These are phyloP conservation scores for Pelecanus crispus DNA, from an alignment of 2,113 vertebrate species.

Conservation along the genomic window DNA sequence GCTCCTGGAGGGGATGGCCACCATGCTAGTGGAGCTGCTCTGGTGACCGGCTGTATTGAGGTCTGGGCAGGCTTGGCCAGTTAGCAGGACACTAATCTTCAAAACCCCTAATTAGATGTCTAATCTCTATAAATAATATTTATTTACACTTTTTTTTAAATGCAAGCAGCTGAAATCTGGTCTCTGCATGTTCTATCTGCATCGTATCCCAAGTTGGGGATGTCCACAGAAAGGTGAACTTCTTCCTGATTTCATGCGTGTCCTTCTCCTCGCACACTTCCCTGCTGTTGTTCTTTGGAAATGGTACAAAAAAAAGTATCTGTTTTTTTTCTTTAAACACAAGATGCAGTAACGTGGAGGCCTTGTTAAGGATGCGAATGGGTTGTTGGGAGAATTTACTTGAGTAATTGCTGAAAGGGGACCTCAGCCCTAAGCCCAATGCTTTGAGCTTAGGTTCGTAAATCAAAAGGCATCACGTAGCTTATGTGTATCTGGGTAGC, in stretches of 20 bases:
- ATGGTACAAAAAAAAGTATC: too few relatives aligned
- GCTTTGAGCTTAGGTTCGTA: neutral
- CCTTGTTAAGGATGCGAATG: neutral
- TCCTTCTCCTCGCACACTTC: fast-evolving
- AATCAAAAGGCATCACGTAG: neutral
- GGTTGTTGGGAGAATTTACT: neutral
- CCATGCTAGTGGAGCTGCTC: neutral
- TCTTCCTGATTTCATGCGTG: neutral
- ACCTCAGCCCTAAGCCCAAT: neutral
- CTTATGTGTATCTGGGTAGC: neutral
- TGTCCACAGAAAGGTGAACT: neutral
- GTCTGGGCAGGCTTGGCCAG: neutral
- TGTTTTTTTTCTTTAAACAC: neutral
- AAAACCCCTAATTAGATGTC: neutral
- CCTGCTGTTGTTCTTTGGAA: neutral
- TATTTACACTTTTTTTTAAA: neutral
- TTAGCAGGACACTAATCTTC: neutral
- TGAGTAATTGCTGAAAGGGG: neutral
- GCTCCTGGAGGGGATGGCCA: fast-evolving
- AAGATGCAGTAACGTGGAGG: neutral
- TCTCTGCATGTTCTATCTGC: neutral
- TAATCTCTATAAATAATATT: neutral
- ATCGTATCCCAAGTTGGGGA: neutral
- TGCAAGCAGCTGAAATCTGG: neutral
- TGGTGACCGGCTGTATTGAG: fast-evolving